Evolutionary conservation across 2,888 invertebrate genomes (phyloP), one percentile per base, ranked within the genome.

Genomic region (Philhelius pedissequus): DNA sequence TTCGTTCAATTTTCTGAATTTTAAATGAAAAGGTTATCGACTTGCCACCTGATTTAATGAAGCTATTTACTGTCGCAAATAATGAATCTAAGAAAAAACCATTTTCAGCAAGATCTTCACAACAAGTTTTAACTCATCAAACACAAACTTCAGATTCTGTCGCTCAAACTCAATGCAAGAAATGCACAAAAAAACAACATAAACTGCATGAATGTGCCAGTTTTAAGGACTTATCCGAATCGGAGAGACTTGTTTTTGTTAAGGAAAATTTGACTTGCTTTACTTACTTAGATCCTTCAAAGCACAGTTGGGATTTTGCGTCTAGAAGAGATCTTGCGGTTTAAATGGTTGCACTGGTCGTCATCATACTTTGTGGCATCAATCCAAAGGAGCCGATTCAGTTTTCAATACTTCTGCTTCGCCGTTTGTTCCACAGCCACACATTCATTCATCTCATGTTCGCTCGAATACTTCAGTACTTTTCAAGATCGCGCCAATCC

Each of bases 401-500:
- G n/a, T n/a, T n/a, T n/a, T n/a, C n/a, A 6, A 5, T 30, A 13
- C 56, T 35, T 4, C 7, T 56, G 9, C 30, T 30, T 11, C 22
- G 9, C 22, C 43, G 7, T 56, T 45, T 6, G 20, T 43, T 52
- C 30, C 56, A 2, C 30, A 32, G n/a, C 45, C 43, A 0, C 56
- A 70, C 25, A 11, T 70, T 6, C 70, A 20, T 9, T 69, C 54
- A 8, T 43, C 54, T n/a, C 69, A 69, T 22, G 11, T 32, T n/a
- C n/a, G 20, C 4, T 20, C 15, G 1, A 45, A 48, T n/a, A 35
- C 9, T 18, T 32, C 71, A 6, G 50, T 73, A 0, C 9, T 73
- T 27, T 73, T 71, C 18, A 71, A 71, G 18, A 50, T 60, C 9
- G 35, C 18, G 3, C 70, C 58, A 20, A 58, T 71, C 13, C 9